Percentiles rank a stretch among this genome's conserved stretches.
Evolutionary conservation across 1,140 invertebrate species (phyloP).

Genomic region (Conus ventricosus): DNA sequence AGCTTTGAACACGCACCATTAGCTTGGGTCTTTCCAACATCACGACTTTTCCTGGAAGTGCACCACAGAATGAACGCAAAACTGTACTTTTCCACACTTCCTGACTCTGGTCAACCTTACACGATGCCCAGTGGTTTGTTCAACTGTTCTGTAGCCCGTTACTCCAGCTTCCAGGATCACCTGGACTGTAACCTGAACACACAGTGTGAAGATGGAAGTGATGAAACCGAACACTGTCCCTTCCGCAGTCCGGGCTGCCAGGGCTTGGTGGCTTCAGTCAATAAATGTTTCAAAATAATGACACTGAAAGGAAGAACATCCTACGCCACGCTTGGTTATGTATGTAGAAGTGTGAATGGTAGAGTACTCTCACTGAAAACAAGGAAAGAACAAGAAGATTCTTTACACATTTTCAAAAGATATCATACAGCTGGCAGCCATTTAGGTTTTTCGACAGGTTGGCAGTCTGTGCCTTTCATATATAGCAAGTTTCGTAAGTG

Average conservation of each 20-base stretch:
- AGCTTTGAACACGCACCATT: background rate
- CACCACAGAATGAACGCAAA: background rate
- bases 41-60: background rate
- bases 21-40: background rate
- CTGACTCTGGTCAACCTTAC: background rate
- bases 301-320: too few relatives aligned
- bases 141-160: background rate
- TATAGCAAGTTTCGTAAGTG: background rate
- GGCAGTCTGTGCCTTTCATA: background rate
- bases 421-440: background rate
- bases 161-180: background rate
- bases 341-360: background rate
- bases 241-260: slow-evolving; percentile 4
- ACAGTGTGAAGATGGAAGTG: slow-evolving; percentile 10
- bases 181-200: slow-evolving; percentile 20
- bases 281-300: background rate
- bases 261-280: background rate
- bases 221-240: slow-evolving; percentile 20
- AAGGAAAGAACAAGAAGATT: background rate
- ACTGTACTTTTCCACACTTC: background rate
- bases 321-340: too few relatives aligned
- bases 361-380: background rate
- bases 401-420: background rate
- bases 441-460: background rate
- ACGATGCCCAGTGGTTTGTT: background rate